These are phyloP conservation scores for Tanaodytes sp. DNA, from an alignment of 2,888 invertebrate genomes.

Conservation along the genomic window DNA sequence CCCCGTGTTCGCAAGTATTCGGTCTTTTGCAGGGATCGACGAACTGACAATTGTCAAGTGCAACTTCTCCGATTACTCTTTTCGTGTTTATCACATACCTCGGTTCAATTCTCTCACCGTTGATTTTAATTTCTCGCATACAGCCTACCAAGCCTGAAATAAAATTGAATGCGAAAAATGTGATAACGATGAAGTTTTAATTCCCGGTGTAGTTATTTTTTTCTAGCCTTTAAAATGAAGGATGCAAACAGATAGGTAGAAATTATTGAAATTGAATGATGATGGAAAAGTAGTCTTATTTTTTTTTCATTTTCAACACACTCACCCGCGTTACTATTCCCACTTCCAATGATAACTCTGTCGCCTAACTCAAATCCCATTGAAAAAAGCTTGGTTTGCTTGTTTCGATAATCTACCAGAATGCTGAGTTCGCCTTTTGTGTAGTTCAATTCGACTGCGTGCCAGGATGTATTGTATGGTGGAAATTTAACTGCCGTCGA, in stretches of 20 bases:
- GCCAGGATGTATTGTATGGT: conserved; percentile 84
- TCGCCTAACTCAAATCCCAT: conserved; percentile 81
- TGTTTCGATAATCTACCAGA: conserved; percentile 83
- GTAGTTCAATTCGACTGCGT: conserved; percentile 85
- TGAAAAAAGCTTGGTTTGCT: conserved; percentile 79
- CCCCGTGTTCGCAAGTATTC: conserved; percentile 93
- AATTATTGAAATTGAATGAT: no score
- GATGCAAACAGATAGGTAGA: no score
- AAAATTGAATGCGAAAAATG: no score
- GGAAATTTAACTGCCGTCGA: conserved; percentile 88
- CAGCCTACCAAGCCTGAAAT: conserved; percentile 87
- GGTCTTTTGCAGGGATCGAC: conserved; percentile 91
- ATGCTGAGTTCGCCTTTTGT: conserved; percentile 82
- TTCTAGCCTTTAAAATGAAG: no score
- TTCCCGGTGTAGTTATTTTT: no score
- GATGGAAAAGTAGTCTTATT: no score
- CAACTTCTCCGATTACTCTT: conserved; percentile 89
- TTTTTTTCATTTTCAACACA: no score
- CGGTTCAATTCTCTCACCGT: conserved; percentile 86
- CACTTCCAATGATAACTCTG: conserved; percentile 86
- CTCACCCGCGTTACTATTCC: conserved; percentile 77
- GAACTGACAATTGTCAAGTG: conserved; percentile 90
- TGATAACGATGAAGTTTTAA: no score
- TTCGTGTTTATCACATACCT: conserved; percentile 86
- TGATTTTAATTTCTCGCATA: conserved; percentile 90